Conservation (phyloP, 2,888 invertebrate genomes). For the Podabrus alpinus region DNA sequence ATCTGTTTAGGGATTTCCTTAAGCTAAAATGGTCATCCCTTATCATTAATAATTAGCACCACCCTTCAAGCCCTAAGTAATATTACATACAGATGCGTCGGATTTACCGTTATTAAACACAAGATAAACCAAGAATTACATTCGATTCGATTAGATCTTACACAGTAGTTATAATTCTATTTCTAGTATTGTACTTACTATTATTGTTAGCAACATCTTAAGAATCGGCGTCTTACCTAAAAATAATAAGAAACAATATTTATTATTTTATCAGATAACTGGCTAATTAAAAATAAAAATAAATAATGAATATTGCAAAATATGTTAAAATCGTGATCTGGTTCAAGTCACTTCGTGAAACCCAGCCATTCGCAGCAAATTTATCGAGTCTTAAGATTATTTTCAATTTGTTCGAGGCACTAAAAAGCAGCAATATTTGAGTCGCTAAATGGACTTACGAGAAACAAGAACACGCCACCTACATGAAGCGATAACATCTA, state of each 20-base stretch:
- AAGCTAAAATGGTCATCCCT: conserved; percentile 21
- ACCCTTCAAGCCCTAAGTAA: conserved; percentile 18
- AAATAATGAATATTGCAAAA: background rate
- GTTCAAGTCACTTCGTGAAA: background rate
- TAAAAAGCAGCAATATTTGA: conserved; percentile 45
- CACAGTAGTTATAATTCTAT: background rate
- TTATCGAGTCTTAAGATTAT: conserved; percentile 38
- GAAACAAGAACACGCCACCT: conserved; percentile 51
- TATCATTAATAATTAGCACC: conserved; percentile 21
- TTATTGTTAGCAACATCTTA: background rate
- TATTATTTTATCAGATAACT: background rate
- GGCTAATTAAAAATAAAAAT: background rate
- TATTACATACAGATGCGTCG: conserved; percentile 8
- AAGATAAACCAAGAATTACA: conserved; percentile 2
- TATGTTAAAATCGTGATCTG: background rate
- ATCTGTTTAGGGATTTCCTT: conserved; percentile 20
- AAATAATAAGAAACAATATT: conserved; percentile 6
- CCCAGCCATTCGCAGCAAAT: conserved; percentile 14
- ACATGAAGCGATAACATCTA: conserved; percentile 49
- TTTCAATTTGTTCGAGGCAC: conserved; percentile 48
- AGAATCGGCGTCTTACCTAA: conserved; percentile 14
- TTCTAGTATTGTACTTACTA: background rate
- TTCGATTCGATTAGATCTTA: background rate
- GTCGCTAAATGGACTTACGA: conserved; percentile 44
- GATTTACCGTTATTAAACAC: conserved; percentile 2